Base-by-base conservation (phyloP, 2,113 vertebrate genomes). In the Callithrix jacchus region DNA sequence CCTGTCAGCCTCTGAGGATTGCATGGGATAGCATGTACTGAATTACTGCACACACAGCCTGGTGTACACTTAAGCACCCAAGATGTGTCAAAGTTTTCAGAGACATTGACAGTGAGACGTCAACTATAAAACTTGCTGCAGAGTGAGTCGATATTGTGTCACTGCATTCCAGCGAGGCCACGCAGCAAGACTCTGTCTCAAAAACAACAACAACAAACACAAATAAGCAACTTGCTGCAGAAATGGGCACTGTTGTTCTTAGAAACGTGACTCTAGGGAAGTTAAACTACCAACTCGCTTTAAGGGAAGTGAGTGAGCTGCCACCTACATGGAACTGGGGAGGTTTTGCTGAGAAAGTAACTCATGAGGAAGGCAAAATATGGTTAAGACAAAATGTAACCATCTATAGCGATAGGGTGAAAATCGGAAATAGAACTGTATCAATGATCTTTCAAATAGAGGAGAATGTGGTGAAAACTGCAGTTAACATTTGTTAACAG, bases 261-360 rank as follows among this genome's bases (percentile, higher is more conserved):
- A n/a, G 17, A 37, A 14, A 12, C 30, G 42, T 17, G 61, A 35
- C 27, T 40, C 21, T 21, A 20, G 61, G 92, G 40, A 87, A 58
- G 16, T 80, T 32, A 7, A 27, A 13, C 30, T 80, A 12, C 25
- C 47, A 16, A 30, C 40, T 23, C 18, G 23, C 32, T 71, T 18
- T 52, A 1, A 37, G 37, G 58, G 47, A 45, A 52, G 0, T 0
- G 7, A 76, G 35, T 4, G 42, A 84, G 7, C 71, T 76, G 35
- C 7, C 8, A 21, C 64, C 17, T 14, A 66, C 18, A 70, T 27
- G 18, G 13, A 70, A n/a, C 42, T 3, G 4, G 56, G 47, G 64
- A 71, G n/a, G 71, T 90, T 96, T 93, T 87, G 30, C 90, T 93
- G 54, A 93, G 54, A 93, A 61, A 80, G 27, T 54, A 40, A 77